A percentile compares a stretch with the other conserved stretches of the same genome.
phyloP scores from a whole-genome alignment of 2,888 invertebrate genomes.

The Lamproptera curius region DNA sequence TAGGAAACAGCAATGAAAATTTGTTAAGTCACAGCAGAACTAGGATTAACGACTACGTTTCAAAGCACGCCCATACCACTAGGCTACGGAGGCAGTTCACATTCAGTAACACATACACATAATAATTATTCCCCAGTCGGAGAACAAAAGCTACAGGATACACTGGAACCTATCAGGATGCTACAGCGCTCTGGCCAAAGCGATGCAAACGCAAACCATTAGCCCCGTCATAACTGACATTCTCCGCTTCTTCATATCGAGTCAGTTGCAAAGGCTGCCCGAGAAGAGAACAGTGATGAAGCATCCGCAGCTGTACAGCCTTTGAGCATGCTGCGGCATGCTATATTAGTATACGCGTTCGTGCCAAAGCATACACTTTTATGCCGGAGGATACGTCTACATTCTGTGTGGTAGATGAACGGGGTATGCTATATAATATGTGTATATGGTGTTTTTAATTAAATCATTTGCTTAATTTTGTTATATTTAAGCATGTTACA shows the following conservation, averaged over 20 bases:
- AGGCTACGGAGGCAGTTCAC: too few relatives aligned
- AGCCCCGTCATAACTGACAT: constrained; percentile 53
- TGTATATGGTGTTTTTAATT: background rate
- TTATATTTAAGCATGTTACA: too few relatives aligned
- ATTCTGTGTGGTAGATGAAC: background rate
- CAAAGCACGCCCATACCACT: too few relatives aligned
- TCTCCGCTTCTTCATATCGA: constrained; percentile 50
- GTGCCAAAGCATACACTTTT: too few relatives aligned
- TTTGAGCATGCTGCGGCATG: background rate
- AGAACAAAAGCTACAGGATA: constrained; percentile 81
- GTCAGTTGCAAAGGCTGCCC: constrained; percentile 36
- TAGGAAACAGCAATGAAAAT: too few relatives aligned
- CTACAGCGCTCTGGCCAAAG: constrained; percentile 65
- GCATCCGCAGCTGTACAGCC: constrained; percentile 30
- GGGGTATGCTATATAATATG: background rate
- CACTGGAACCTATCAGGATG: constrained; percentile 82
- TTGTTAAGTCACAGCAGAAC: too few relatives aligned
- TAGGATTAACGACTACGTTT: too few relatives aligned
- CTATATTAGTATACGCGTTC: too few relatives aligned
- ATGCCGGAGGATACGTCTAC: too few relatives aligned
- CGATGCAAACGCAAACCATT: constrained; percentile 42
- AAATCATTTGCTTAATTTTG: too few relatives aligned
- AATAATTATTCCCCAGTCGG: constrained; percentile 81
- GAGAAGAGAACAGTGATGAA: constrained; percentile 27
- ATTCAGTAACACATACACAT: too few relatives aligned